A percentile compares a stretch with the other conserved stretches of the same genome.
phyloP scores from a whole-genome alignment of 1,140 invertebrate species.

The Rhopalosiphum maidis region DNA sequence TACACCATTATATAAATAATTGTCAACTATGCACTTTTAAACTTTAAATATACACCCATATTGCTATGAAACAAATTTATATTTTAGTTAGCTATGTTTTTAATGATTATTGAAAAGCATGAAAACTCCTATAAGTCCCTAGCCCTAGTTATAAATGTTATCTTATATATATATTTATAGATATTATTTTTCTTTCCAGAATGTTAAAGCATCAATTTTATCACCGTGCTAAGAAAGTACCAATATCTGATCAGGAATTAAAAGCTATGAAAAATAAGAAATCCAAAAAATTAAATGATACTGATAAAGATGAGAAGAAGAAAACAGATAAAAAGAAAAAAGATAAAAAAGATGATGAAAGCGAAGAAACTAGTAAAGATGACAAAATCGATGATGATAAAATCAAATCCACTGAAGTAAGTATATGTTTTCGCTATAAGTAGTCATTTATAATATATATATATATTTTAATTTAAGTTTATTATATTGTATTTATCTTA shows the following conservation, averaged over 20 bases:
- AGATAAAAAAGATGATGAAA: constrained; percentile 63
- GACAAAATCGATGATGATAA: constrained; percentile 63
- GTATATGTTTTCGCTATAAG: background rate
- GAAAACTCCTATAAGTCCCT: too few relatives aligned
- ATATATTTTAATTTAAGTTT: background rate
- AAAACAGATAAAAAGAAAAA: constrained; percentile 67
- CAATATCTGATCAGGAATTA: constrained; percentile 77
- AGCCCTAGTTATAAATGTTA: background rate
- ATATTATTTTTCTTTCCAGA: constrained; percentile 61
- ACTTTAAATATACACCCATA: too few relatives aligned
- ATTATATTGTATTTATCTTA: background rate
- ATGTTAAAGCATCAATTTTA: constrained; percentile 94
- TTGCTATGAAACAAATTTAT: too few relatives aligned
- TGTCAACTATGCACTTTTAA: too few relatives aligned
- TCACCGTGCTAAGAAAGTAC: constrained; percentile 90
- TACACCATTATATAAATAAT: too few relatives aligned
- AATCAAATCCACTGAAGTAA: constrained; percentile 59
- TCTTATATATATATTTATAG: background rate
- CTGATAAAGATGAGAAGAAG: constrained; percentile 66
- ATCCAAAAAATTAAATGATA: constrained; percentile 63
- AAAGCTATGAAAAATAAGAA: constrained; percentile 71
- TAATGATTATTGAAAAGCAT: too few relatives aligned
- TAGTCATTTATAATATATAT: background rate
- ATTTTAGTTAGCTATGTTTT: too few relatives aligned
- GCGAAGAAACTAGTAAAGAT: constrained; percentile 68